Percentiles rank a stretch among this genome's conserved stretches.
These are phyloP conservation scores for Stichodactyla helianthus DNA, from an alignment of 64 coral and sea anemone genomes.

Conservation along the genomic window DNA sequence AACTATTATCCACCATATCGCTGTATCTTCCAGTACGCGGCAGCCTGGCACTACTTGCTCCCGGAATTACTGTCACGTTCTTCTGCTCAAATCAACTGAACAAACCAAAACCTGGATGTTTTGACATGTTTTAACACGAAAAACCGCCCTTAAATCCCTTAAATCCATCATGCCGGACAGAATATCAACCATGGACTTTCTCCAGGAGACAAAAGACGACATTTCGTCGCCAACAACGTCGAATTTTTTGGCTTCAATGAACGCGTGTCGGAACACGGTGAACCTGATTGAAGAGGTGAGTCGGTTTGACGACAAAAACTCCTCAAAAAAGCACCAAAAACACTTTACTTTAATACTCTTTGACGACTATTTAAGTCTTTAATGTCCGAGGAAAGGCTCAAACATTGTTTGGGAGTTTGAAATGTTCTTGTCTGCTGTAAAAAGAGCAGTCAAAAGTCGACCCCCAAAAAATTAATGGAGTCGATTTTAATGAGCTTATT, in stretches of 20 bases:
- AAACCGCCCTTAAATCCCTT: neutral
- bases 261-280: slow-evolving; percentile 65
- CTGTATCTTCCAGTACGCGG: neutral
- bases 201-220: slow-evolving; percentile 74
- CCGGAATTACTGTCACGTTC: neutral
- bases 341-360: neutral
- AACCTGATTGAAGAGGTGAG: slow-evolving; percentile 69
- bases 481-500: neutral
- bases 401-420: neutral
- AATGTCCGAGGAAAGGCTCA: neutral
- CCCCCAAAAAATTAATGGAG: too few relatives aligned
- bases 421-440: neutral
- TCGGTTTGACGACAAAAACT: neutral
- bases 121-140: slow-evolving; percentile 6
- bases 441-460: neutral
- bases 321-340: neutral
- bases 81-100: neutral
- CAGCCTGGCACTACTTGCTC: neutral
- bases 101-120: neutral
- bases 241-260: slow-evolving; percentile 85
- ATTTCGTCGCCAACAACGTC: slow-evolving; percentile 85
- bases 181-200: slow-evolving; percentile 73
- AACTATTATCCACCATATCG: too few relatives aligned
- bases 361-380: neutral
- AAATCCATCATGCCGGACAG: slow-evolving; percentile 72